Evolutionary conservation across 2,113 vertebrate genomes (phyloP), one percentile per base, ranked within the genome.

Genomic region (Daubentonia madagascariensis): DNA sequence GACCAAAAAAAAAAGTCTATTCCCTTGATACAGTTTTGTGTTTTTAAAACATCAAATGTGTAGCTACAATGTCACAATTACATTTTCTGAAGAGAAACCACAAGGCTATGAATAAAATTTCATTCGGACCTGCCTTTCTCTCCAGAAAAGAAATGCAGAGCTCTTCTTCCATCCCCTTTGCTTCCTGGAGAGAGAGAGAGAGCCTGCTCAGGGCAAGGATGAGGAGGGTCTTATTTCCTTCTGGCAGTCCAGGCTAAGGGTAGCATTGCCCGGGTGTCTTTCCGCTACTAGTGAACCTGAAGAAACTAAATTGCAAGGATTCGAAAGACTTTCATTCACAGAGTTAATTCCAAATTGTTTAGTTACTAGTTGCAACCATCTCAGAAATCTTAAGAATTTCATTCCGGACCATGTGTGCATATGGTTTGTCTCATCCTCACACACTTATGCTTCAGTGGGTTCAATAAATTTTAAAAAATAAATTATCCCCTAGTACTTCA

Each of bases 391-490:
- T 23, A 94, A 94, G 94, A 48, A 59, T 75, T 91, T 96, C 72
- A 78, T 70, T 98, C 96, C 75, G 61, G 61, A 17, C 52, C 96
- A 85, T 32, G 50, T 61, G 43, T 57, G 89, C 89, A 67, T 52
- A 87, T 1, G 6, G 89, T 72, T 98, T 90, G 93, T 97, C 87
- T 97, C 88, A 48, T 12, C 79, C 20, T 23, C 68, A 79, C 68
- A 79, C 75, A 92, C 75, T 96, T 92, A 59, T 1, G 81, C 95
- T 97, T 87, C 79, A 96, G 91, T 86, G 94, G 85, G 48, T 78
- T 91, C 96, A 90, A 65, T 96, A 93, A 25, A 83, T 94, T 98
- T 92, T 78, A 83, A 86, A 86, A 96, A 98, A 94, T 70, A 78
- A 96, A 95, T 65, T 95, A 91, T 97, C 94, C 94, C 16, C 70